Evolutionary conservation across 2,888 invertebrate species (phyloP), one percentile per base, ranked within the genome.

Genomic region (Ornithoptera priamus): DNA sequence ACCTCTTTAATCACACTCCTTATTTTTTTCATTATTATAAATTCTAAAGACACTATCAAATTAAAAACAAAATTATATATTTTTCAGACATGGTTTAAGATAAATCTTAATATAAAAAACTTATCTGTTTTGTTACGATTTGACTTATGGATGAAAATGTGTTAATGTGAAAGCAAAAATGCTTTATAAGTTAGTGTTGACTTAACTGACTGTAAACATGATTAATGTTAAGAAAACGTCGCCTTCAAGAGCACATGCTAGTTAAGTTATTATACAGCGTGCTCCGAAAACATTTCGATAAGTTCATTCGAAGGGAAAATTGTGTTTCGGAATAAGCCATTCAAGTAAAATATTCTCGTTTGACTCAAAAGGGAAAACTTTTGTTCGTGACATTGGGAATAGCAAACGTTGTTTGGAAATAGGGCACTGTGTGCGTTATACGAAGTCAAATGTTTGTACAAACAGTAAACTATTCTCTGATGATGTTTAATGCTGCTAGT

Each of bases 181-280:
- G 61, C 18, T 67, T 36, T 67, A 67, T 18, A 60, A 61, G n/a
- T 66, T 46, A 60, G 58, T 60, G 66, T 66, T 46, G 59, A 66
- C 60, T 66, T 66, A 59, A 59, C 59, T 59, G 59, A 66, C n/a
- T 61, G 36, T 67, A 61, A 67, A 39, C 30, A 67, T 67, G 61
- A 67, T 67, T 67, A 67, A 67, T 67, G 67, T 56, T 36, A 67
- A 67, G 36, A 42, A 67, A 65, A 65, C 59, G 59, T 65, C 61
- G 61, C 67, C 53, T 62, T 62, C 68, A 68, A 60, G 67, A n/a
- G 46, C 62, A 62, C 68, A 62, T 56, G 62, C 36, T 68, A 68
- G 62, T 58, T 30, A 68, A 68, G 57, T 68, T 68, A 58, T 58
- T 68, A 62, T 62, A 62, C 62, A 62, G 68, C 62, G 62, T 58